These are phyloP conservation scores for Pyxicephalus adspersus DNA, from an alignment of 2,113 vertebrate genomes.

Conservation along the genomic window DNA sequence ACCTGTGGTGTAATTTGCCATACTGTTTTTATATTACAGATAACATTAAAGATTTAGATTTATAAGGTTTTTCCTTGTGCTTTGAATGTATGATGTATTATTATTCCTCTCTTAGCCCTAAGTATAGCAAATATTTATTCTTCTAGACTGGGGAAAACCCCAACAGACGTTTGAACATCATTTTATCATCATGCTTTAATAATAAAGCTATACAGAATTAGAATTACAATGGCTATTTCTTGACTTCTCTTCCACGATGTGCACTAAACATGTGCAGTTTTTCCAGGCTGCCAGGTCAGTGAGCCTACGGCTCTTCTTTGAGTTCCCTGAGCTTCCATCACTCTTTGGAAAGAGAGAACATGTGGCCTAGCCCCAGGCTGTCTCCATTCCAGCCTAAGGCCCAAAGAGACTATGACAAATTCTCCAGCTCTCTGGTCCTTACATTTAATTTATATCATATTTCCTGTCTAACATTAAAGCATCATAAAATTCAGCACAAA, in stretches of 20 bases:
- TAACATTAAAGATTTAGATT: no score
- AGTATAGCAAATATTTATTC: no score
- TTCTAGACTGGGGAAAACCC: no score
- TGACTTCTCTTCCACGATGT: neutral
- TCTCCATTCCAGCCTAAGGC: conserved; percentile 33
- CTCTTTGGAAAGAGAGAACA: neutral
- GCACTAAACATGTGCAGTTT: neutral
- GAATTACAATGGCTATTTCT: no score
- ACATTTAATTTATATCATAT: conserved; percentile 44
- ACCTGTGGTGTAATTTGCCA: no score
- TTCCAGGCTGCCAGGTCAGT: neutral
- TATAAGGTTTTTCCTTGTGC: no score
- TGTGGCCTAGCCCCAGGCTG: conserved; percentile 21
- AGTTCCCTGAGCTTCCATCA: neutral
- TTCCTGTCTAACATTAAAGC: conserved; percentile 12
- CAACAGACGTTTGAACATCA: no score
- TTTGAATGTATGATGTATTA: no score
- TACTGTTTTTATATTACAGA: no score
- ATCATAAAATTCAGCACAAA: conserved; percentile 24
- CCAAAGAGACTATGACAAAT: conserved; percentile 1
- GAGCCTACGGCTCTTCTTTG: neutral
- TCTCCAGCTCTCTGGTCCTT: conserved; percentile 18
- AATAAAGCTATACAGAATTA: no score
- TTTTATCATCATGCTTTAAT: no score
- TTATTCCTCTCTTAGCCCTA: no score